Base-by-base conservation (phyloP, 2,113 vertebrate genomes). In the Coryphaenoides rupestris region DNA sequence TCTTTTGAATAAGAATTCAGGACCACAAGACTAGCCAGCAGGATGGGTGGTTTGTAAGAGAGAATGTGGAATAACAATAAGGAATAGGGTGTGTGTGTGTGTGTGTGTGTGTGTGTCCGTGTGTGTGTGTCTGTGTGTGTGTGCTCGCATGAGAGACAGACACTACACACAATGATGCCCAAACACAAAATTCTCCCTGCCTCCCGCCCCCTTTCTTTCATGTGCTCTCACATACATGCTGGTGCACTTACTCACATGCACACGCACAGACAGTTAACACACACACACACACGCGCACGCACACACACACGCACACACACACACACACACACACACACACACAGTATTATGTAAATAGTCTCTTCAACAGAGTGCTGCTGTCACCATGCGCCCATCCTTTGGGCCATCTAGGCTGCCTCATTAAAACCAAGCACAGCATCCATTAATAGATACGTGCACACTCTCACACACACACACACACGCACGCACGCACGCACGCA, bases 311-410 rank as follows among this genome's bases (percentile, higher is more conserved):
- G 19, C 60, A 56, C 33, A 61, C 66, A 28, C 33, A 10, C 54
- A 45, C 14, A 33, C 23, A 61, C 53, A 62, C 66, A 67, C 33
- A 63, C 55, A 57, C 49, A 83, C 82, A 79, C 85, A 65, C 52
- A 86, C 79, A 81, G 72, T 86, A 84, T 90, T 90, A 91, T 91
- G 89, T 88, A 89, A 91, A 90, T 90, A 82, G 83, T 78, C 68
- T 84, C 85, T 73, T 77, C 75, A 66, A 81, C 83, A 85, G 81
- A 84, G 79, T 81, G 80, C 78, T 80, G 82, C 87, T 86, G 78
- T 87, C 89, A 89, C 82, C 80, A 66, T 68, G 72, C 71, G 70
- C 85, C 80, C 79, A 70, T 89, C 87, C 86, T 87, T 82, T 78
- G 85, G 85, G 88, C 84, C 79, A 87, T 82, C 77, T 13, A 84